Base-by-base conservation (phyloP, 2,888 invertebrate genomes). In the Spialia ferax region DNA sequence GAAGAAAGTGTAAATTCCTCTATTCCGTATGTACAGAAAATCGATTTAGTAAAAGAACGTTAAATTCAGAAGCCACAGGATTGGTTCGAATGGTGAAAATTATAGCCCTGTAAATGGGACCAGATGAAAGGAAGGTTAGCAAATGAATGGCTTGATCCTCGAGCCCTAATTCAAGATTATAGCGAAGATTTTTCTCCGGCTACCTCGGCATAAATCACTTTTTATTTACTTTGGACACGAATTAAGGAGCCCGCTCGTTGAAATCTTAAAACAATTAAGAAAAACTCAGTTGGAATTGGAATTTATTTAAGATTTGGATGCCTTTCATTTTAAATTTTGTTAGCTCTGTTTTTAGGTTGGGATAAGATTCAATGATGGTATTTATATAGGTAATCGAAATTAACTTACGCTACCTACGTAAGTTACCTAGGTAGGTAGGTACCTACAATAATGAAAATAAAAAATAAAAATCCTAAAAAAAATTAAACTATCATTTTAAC, bases 111-210 rank as follows among this genome's bases (percentile, higher is more conserved):
- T 57, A 59, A 64, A 64, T 56, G 56, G 50, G 48, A 65, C 13
- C 32, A 48, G 57, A 65, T 65, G 64, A 65, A 65, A 57, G 50
- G 50, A 38, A 57, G 48, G 57, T 38, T 48, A 57, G 50, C 32
- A 48, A 56, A 56, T 64, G 64, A 64, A 64, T 57, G 45, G 56
- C 57, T 57, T 57, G 64, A 65, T 65, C 57, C 64, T 50, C 35
- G 50, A 23, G 48, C 35, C 57, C 57, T 65, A 65, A 59, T 65
- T 65, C 38, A 57, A 65, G 64, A 65, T 65, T 57, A 57, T 50
- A 35, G 50, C 32, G 45, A 32, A 57, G 48, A 64, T 64, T 57
- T 65, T 65, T 57, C 64, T 59, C 35, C 23, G 23, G 20, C 15
- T 32, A 57, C 57, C 50, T 35, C 29, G 20, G 32, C 38, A 50